Evolutionary conservation across 35 echinoderm and acorn worm species (phyloP).

Genomic region (Eucidaris tribuloides): DNA sequence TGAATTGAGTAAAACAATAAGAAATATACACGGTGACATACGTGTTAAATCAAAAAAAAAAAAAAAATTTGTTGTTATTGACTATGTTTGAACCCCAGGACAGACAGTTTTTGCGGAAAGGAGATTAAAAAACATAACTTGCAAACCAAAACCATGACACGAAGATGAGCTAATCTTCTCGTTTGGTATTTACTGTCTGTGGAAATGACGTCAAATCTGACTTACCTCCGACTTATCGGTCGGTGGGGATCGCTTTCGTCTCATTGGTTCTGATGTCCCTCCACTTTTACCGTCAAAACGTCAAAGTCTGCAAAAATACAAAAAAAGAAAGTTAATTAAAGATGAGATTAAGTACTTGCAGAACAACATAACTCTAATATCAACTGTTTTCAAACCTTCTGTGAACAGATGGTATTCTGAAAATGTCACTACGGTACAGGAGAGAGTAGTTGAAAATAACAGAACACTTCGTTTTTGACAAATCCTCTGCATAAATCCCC

Average conservation of each 20-base stretch:
- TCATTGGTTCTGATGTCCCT: constrained; percentile 7
- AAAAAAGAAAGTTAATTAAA: too few relatives aligned
- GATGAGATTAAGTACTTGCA: too few relatives aligned
- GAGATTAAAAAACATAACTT: neutral
- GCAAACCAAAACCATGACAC: neutral
- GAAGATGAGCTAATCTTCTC: neutral
- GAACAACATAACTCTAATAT: too few relatives aligned
- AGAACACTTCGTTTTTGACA: neutral
- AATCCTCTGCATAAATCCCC: too few relatives aligned
- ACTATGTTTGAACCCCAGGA: neutral
- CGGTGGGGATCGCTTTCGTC: constrained; percentile 5
- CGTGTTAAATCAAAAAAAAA: neutral
- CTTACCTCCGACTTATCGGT: constrained; percentile 33
- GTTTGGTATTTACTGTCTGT: too few relatives aligned
- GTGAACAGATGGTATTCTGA: neutral
- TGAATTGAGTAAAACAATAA: too few relatives aligned
- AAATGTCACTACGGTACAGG: neutral
- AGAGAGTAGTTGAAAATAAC: neutral
- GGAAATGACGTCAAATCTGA: neutral
- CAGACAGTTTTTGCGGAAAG: neutral
- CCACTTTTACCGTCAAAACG: neutral
- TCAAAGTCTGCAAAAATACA: constrained; percentile 2
- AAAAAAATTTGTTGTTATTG: neutral
- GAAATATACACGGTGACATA: too few relatives aligned
- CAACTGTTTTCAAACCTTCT: neutral